Evolutionary conservation across 2,888 invertebrate species (phyloP), one percentile per base, ranked within the genome.

Genomic region (Leucophenga montana): DNA sequence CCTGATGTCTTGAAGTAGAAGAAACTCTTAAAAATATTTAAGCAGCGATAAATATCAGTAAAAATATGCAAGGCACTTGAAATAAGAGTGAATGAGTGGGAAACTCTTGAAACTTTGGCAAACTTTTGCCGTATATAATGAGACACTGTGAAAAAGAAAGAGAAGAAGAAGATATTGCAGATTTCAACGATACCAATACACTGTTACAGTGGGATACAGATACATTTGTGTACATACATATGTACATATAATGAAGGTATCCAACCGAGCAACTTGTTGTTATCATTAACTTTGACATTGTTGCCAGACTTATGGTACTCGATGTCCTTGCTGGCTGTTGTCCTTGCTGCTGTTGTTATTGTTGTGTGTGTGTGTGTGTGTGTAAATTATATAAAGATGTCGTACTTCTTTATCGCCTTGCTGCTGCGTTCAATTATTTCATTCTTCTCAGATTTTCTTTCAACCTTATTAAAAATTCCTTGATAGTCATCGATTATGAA

Each of bases 21-120:
- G 78, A 73, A 76, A 80, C 81, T 80, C 81, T 81, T 79, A 76
- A 83, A 81, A 81, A 81, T 81, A 83, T 83, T 81, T 81, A 83
- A 79, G 83, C 75, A 79, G 75, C 81, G 83, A 81, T 81, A 81
- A 81, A 81, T 81, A 81, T 81, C 73, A 59, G 59, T 59, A 68
- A 73, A 78, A 78, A 56, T 54, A 76, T 53, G 75, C 65, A 74
- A 59, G 77, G 27, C 64, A 66, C 31, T 20, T 66, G 46, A 22
- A 39, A 46, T 14, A 27, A 46, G n/a, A 3, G n/a, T 3, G 53
- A 18, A 8, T 20, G 56, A 22, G 1, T 22, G 22, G 22, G 22
- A 31, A 76, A 77, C 77, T 81, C 78, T 79, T 77, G 75, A 83
- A 83, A 81, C 71, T 80, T 83, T 78, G 59, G 69, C 57, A 72